Base-by-base conservation (phyloP, 1,140 invertebrate species). In the Caenorhabditis latens region DNA sequence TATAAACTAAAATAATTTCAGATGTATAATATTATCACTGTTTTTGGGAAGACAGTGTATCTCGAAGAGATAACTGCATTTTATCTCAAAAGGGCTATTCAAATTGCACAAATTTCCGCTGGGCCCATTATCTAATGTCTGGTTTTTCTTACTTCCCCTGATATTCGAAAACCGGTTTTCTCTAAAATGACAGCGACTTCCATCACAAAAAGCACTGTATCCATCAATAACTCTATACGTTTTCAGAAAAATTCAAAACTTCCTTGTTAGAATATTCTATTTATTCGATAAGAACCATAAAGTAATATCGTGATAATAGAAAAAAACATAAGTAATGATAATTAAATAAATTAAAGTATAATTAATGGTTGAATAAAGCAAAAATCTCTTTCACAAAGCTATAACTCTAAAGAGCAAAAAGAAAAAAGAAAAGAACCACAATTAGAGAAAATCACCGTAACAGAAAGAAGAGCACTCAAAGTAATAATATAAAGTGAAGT, bases 381-480 rank as follows among this genome's bases (percentile, higher is more conserved):
- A 53, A 63, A n/a, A 63, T 63, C 61, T 63, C 24, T 32, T 63
- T 63, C 61, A 40, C 19, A 63, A 63, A 63, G 61, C 61, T 63
- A 63, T 21, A 63, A 63, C 9, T 63, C 61, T 63, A 63, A 63
- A 32, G 61, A 63, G 61, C n/a, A 63, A 13, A 32, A 32, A 32
- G 32, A 32, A 11, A 21, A 21, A 21, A 32, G 11, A 46, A 79
- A 21, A 50, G 40, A 50, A 50, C 43, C 71, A 50, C 43, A 50
- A 79, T 46, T 21, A 11, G n/a, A 79, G 50, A 19, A 14, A 19
- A 79, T 50, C 43, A 79, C 71, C 71, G 71, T 79, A 79, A 50
- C n/a, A 79, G 46, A 42, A 79, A 46, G 32, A 79, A 79, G 71
- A 79, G 71, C 71, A 79, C 71, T 79, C 71, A 79, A 79, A 24